Percentiles rank a stretch among this genome's conserved stretches.
phyloP scores from a whole-genome alignment of 2,797 vertebrate species.

The Euthynnus affinis region DNA sequence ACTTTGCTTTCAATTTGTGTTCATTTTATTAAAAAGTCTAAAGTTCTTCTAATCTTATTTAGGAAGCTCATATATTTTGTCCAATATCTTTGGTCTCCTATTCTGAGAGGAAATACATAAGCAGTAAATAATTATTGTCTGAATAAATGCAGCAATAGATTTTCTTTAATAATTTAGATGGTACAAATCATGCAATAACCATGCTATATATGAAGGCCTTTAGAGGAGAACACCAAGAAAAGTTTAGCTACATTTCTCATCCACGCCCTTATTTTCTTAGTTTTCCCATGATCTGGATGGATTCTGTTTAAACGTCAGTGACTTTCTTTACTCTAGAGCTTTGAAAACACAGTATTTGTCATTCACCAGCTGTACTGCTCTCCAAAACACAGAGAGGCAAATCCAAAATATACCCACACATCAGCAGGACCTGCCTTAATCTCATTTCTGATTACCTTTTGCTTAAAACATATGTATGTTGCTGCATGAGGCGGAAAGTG shows the following conservation, averaged over 20 bases:
- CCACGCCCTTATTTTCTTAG: neutral
- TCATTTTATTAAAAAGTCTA: neutral
- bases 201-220: neutral
- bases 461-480: neutral
- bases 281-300: neutral
- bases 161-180: neutral
- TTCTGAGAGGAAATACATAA: neutral
- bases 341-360: neutral
- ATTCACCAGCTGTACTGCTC: neutral
- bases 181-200: neutral
- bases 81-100: neutral
- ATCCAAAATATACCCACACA: neutral
- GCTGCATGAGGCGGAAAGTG: slow-evolving; percentile 16
- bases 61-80: neutral
- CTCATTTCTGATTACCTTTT: neutral
- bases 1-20: slow-evolving; percentile 11
- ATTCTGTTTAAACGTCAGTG: slow-evolving; percentile 2
- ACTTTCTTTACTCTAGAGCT: neutral
- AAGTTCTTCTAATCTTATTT: neutral
- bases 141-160: neutral
- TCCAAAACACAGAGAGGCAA: neutral
- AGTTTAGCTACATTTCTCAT: neutral
- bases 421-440: neutral
- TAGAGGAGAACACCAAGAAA: neutral
- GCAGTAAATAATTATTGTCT: neutral